Evolutionary conservation across 2,797 vertebrate genomes (phyloP).

Genomic region (Fundulus diaphanus): DNA sequence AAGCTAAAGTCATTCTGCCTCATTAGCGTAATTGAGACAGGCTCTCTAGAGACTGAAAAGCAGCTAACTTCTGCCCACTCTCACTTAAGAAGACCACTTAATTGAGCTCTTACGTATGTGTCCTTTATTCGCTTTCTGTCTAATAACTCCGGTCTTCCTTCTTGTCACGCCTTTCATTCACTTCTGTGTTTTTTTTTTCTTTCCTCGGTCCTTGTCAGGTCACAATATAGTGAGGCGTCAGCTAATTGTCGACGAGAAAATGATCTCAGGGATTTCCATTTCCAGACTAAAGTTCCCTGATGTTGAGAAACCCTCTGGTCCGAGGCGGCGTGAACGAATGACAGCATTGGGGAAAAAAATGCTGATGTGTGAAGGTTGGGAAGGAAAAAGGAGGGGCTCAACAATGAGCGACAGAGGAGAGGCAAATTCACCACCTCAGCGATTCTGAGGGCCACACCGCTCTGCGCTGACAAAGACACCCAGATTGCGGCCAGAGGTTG

Average conservation of each 20-base stretch:
- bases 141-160: constrained; percentile 41
- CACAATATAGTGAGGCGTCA: constrained; percentile 42
- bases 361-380: constrained; percentile 75
- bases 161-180: constrained; percentile 42
- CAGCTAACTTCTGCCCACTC: constrained; percentile 70
- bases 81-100: constrained; percentile 74
- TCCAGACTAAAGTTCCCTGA: constrained; percentile 27
- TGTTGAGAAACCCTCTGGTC: constrained; percentile 45
- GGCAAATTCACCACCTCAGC: constrained; percentile 78
- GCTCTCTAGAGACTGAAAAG: constrained; percentile 74
- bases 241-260: constrained; percentile 60
- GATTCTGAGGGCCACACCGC: constrained; percentile 60
- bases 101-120: constrained; percentile 65
- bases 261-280: constrained; percentile 46
- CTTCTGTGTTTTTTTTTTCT: constrained; percentile 12
- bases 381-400: constrained; percentile 37
- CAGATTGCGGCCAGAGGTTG: constrained; percentile 73
- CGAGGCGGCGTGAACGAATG: constrained; percentile 61
- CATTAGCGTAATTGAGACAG: constrained; percentile 81
- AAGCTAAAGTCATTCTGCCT: constrained; percentile 71
- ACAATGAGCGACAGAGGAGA: constrained; percentile 70
- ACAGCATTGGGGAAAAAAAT: constrained; percentile 64
- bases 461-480: constrained; percentile 75
- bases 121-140: constrained; percentile 57
- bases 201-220: constrained; percentile 29